Base-by-base conservation (phyloP, 2,888 invertebrate species). In the Caenorhabditis sp. region DNA sequence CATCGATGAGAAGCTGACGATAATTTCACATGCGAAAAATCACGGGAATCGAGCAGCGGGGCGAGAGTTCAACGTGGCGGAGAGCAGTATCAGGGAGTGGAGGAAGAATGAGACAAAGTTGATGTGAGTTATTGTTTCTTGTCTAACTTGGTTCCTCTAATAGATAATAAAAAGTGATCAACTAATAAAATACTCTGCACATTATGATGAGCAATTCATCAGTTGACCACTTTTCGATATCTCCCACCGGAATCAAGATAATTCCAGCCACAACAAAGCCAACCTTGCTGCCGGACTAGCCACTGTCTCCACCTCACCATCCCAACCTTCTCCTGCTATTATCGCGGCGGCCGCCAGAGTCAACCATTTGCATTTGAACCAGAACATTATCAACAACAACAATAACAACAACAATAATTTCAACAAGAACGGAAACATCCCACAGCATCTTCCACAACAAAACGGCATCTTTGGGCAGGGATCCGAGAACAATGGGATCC, bases 31-130 rank as follows among this genome's bases (percentile, higher is more conserved):
- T 47, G 90, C 89, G 0, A 87, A 87, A 61, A 59, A 79, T 35
- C 83, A 83, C 19, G 89, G 89, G 1, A 89, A 89, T 64, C 84
- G 89, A 12, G 91, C 91, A 0, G 91, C 91, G 12, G 91, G 91
- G 0, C 64, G 91, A 3, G 90, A 90, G 73, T 91, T 87, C 85
- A 91, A 89, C 68, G 91, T 91, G 38, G 91, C 91, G 5, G 91
- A 91, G 81, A 89, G 89, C 47, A 89, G 89, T 35, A 91, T 91
- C 44, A 72, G 91, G 49, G 91, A 91, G 79, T 91, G 91, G 91
- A 80, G 90, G 41, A 91, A 91, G 54, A 91, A 91, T 80, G 91
- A 91, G 76, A 82, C 80, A n/a, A 90, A 88, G 70, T 75, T 91
- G 22, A 83, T 75, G 83, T 84, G 59, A 76, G 79, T 47, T 74